Conservation (phyloP, 2,113 vertebrate species). For the Esox niger region DNA sequence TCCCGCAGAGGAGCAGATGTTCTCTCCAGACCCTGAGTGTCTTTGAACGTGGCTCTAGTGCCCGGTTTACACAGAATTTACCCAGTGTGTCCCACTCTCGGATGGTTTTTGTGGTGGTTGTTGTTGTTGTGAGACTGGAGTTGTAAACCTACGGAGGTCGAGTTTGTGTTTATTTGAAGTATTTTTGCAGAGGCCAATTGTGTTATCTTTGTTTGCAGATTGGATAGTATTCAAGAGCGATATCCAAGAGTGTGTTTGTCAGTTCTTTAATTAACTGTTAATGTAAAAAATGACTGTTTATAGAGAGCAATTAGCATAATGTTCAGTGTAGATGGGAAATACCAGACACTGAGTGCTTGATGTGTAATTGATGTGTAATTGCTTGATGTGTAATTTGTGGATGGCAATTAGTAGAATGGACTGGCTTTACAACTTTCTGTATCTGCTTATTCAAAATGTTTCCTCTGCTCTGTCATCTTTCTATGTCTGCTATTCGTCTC, state of each 20-base stretch:
- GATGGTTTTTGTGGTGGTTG: background rate
- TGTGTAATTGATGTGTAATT: background rate
- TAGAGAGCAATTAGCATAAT: too few relatives aligned
- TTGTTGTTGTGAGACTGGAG: background rate
- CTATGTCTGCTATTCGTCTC: background rate
- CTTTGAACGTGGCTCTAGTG: background rate
- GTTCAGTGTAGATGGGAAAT: background rate
- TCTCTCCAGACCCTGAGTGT: background rate
- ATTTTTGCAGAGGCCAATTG: too few relatives aligned
- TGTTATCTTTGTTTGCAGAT: too few relatives aligned
- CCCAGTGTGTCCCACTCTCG: background rate
- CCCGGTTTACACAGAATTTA: too few relatives aligned
- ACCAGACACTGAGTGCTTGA: background rate
- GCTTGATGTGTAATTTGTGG: background rate
- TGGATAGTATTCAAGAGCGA: too few relatives aligned
- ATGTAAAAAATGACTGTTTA: too few relatives aligned
- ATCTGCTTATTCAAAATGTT: background rate
- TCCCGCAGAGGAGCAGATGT: slow-evolving; percentile 15
- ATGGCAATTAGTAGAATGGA: background rate
- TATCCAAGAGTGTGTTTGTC: too few relatives aligned
- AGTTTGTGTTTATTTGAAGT: background rate
- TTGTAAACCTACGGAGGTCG: background rate
- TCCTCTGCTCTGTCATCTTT: background rate
- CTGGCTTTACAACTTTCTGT: background rate
- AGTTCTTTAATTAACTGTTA: too few relatives aligned